These are phyloP conservation scores for Gastrophryne carolinensis DNA, from an alignment of 2,797 vertebrate genomes.

Conservation along the genomic window DNA sequence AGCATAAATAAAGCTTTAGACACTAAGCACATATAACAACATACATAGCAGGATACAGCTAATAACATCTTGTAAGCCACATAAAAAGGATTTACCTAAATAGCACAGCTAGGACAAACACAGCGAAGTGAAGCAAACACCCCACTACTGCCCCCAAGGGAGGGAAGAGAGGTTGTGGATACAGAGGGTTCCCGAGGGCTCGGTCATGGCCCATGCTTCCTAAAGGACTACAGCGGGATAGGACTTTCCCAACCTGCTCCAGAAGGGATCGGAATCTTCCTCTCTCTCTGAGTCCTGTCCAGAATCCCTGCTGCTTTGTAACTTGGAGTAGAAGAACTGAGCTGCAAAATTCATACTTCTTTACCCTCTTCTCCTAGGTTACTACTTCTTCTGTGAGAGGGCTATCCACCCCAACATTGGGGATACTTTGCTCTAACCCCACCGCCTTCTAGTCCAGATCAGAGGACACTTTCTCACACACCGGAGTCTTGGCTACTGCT, in stretches of 20 bases:
- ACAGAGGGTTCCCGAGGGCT: slow-evolving; percentile 24
- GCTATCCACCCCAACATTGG: background rate
- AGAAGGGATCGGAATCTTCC: slow-evolving; percentile 90
- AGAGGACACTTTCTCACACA: slow-evolving; percentile 14
- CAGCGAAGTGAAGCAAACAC: slow-evolving; percentile 69
- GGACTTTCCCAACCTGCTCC: slow-evolving; percentile 86
- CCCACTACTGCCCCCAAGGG: slow-evolving; percentile 61
- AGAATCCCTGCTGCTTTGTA: slow-evolving; percentile 71
- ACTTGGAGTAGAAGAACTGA: slow-evolving; percentile 83
- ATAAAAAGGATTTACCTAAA: slow-evolving; percentile 65
- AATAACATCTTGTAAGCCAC: background rate
- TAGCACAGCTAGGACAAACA: slow-evolving; percentile 66
- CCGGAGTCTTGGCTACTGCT: slow-evolving; percentile 53
- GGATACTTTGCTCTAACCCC: background rate
- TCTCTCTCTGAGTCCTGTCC: slow-evolving; percentile 65
- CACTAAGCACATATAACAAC: background rate
- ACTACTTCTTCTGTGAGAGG: background rate
- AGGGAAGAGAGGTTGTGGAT: slow-evolving; percentile 54
- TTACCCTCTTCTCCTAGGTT: background rate
- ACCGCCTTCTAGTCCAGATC: background rate
- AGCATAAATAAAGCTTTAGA: background rate
- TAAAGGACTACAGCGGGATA: slow-evolving; percentile 42
- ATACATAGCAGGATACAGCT: background rate
- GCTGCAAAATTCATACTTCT: slow-evolving; percentile 87
- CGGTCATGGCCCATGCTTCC: slow-evolving; percentile 27